Conservation (phyloP, 2,797 vertebrate genomes). For the Mormyrops attenuatus region DNA sequence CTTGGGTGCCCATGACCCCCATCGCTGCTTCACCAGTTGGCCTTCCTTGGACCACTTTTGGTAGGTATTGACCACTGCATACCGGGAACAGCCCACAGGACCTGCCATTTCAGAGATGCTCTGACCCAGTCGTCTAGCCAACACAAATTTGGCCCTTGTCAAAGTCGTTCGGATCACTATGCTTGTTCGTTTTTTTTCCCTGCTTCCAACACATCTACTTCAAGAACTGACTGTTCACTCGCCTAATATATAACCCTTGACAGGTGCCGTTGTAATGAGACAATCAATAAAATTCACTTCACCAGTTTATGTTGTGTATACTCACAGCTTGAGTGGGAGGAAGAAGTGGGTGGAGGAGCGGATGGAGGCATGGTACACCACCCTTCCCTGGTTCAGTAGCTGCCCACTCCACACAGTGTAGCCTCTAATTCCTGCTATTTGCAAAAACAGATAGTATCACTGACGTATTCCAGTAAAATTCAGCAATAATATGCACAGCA, state of each 20-base stretch:
- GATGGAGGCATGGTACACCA: slow-evolving; percentile 74
- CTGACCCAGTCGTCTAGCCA: too few species aligned
- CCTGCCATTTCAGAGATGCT: too few species aligned
- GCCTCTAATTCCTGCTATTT: slow-evolving; percentile 60
- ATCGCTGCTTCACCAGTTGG: too few species aligned
- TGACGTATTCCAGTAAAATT: background rate
- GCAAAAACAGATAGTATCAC: background rate
- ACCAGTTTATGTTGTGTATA: slow-evolving; percentile 20
- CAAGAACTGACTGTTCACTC: background rate
- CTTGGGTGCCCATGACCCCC: too few species aligned
- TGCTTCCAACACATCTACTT: background rate
- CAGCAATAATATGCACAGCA: background rate
- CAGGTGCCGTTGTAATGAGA: background rate
- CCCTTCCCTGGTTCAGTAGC: slow-evolving; percentile 71
- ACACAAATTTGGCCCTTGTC: too few species aligned
- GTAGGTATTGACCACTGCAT: too few species aligned
- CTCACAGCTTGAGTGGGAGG: slow-evolving; percentile 89
- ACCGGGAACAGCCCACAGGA: too few species aligned
- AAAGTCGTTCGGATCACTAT: too few species aligned
- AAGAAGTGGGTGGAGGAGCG: slow-evolving; percentile 67
- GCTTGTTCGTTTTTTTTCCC: too few species aligned
- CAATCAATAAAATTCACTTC: background rate
- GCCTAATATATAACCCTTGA: background rate
- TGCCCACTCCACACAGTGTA: slow-evolving; percentile 87
- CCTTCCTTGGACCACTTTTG: too few species aligned